Base-by-base conservation (phyloP, 2,888 invertebrate genomes). In the Zelleria hepariella region DNA sequence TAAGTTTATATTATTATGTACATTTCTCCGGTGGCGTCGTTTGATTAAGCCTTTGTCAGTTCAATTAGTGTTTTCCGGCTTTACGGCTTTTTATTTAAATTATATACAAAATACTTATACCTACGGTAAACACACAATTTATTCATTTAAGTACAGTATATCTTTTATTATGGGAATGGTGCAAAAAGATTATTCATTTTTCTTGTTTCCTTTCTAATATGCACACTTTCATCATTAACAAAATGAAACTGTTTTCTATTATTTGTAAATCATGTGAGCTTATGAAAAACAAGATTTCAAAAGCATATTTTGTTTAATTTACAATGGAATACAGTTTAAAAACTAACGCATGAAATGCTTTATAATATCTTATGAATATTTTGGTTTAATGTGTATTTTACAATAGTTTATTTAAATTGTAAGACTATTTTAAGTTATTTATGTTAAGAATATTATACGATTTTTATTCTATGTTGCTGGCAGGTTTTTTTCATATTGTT, bases 1-100 rank as follows among this genome's bases (percentile, higher is more conserved):
- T n/a, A n/a, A n/a, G n/a, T n/a, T n/a, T 10, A 7, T 32, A 7
- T 32, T 32, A 7, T 32, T 32, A 7, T 32, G 5, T 32, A 7
- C 10, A 7, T 8, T 32, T 20, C 8, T 32, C 5, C 18, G 55
- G 55, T 21, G 55, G 55, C 27, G 55, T 55, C 55, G 55, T 55
- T 32, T 24, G 10, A n/a, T 54, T 55, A 53, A 15, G 59, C 59
- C 59, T 59, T 59, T 56, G 59, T 59, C 59, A 59, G 59, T 59
- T 59, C 59, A 48, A 42, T 58, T 20, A 25, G 27, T 51, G 26
- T 6, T 56, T 18, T 15, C 15, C 25, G 3, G 53, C 53, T 53
- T 53, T 25, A 53, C 5, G 23, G 23, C 53, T 53, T 53, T 5
- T 51, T 51, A 51, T 7, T 4, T 49, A 5, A 4, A 2, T 18